A percentile compares a stretch with the other conserved stretches of the same genome.
phyloP scores from a whole-genome alignment of 2,113 vertebrate species.

The Verasper variegatus region DNA sequence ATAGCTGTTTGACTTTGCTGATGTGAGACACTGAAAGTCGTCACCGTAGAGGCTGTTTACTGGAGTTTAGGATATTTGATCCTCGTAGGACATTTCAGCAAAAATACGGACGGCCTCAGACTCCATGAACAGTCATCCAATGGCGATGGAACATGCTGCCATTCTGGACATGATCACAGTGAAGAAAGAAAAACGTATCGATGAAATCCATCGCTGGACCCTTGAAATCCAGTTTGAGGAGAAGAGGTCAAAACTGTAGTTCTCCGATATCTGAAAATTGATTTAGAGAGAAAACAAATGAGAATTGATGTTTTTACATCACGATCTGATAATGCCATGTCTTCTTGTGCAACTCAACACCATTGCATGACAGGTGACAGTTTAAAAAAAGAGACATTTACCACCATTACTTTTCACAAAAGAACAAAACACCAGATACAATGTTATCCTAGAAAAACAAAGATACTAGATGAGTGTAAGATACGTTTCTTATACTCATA shows the following conservation, averaged over 20 bases:
- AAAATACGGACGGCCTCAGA: slow-evolving; percentile 7
- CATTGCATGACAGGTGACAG: not conserved
- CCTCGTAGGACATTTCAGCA: slow-evolving; percentile 5
- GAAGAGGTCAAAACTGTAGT: not conserved
- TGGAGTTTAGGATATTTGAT: slow-evolving; percentile 36
- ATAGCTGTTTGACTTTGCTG: slow-evolving; percentile 71
- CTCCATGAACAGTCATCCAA: slow-evolving; percentile 45
- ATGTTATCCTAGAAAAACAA: too few relatives aligned
- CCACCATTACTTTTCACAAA: not conserved
- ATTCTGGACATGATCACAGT: slow-evolving; percentile 2
- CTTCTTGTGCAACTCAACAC: not conserved
- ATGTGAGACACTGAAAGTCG: not conserved
- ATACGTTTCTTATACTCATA: not conserved
- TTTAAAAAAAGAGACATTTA: not conserved
- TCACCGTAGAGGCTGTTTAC: not conserved
- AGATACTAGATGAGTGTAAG: too few relatives aligned
- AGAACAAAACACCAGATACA: not conserved
- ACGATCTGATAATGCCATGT: not conserved
- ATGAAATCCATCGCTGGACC: slow-evolving; percentile 25
- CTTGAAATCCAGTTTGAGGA: slow-evolving; percentile 25
- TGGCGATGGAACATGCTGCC: slow-evolving; percentile 35
- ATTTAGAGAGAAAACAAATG: slow-evolving; percentile 19
- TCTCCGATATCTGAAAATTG: slow-evolving; percentile 34
- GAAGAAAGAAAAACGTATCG: not conserved
- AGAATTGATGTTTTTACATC: not conserved